These are phyloP conservation scores for Himantopus leucocephalus DNA, from an alignment of 2,113 vertebrate species.

Conservation along the genomic window DNA sequence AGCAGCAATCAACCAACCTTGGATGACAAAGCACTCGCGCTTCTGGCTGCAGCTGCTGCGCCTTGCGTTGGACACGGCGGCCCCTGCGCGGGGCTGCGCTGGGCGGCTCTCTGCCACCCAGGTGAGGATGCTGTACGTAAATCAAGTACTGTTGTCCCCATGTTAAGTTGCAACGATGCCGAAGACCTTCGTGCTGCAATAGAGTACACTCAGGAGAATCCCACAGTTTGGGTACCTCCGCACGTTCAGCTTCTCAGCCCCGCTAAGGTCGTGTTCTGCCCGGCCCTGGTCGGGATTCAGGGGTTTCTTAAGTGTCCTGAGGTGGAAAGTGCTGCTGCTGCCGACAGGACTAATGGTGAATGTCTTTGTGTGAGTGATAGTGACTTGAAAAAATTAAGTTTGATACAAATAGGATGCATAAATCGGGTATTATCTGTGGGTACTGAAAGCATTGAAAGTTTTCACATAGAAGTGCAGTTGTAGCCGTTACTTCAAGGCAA, in stretches of 20 bases:
- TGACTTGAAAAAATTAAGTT: background rate
- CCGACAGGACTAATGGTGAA: background rate
- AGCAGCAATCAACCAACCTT: rapidly evolving
- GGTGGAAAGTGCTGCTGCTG: background rate
- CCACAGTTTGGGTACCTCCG: rapidly evolving
- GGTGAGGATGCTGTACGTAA: too few relatives aligned
- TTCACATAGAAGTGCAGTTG: background rate
- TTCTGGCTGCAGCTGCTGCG: background rate
- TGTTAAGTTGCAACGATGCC: too few relatives aligned
- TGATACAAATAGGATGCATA: background rate
- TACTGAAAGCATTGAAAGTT: background rate
- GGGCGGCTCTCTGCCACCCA: background rate
- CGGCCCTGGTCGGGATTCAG: background rate
- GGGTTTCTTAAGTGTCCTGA: background rate
- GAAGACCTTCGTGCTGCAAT: rapidly evolving
- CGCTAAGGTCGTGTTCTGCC: background rate
- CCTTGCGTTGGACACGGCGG: background rate
- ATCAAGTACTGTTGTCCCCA: background rate
- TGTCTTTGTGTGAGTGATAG: background rate
- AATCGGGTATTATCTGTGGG: rapidly evolving
- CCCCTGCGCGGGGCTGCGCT: rapidly evolving
- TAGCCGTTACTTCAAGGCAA: background rate
- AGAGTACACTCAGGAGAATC: background rate
- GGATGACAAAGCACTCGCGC: background rate
- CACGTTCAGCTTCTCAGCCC: background rate